phyloP scores from a whole-genome alignment of 2,113 vertebrate species.

The Mionectes macconnelli region DNA sequence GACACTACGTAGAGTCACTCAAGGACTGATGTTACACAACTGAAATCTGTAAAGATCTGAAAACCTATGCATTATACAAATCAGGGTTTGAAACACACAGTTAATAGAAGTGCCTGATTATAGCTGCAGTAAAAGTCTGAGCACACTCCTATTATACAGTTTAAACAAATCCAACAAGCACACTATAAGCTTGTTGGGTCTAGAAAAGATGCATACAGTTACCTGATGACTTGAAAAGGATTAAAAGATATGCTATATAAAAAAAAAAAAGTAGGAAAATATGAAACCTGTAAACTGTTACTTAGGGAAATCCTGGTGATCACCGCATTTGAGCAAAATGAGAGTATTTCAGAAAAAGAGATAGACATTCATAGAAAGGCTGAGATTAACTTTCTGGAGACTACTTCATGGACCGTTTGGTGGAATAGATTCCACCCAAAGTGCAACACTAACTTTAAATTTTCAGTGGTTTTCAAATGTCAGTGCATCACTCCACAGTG shows the following conservation, averaged over 20 bases:
- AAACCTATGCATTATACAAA: conserved; percentile 27
- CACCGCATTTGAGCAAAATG: background rate
- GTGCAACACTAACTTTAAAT: background rate
- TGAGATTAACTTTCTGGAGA: background rate
- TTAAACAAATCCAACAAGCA: background rate
- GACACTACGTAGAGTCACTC: conserved; percentile 1
- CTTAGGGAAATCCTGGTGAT: background rate
- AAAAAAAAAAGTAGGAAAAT: background rate
- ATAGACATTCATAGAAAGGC: background rate
- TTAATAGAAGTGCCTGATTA: background rate
- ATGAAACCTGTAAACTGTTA: background rate
- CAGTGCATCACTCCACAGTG: background rate
- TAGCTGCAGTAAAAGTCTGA: background rate
- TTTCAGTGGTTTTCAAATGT: background rate
- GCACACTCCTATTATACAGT: background rate
- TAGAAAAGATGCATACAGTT: background rate
- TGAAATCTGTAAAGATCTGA: conserved; percentile 27
- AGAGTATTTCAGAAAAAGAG: background rate
- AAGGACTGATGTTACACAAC: conserved; percentile 2
- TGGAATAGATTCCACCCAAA: background rate
- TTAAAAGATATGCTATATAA: background rate
- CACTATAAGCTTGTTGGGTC: background rate
- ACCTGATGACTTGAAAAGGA: background rate
- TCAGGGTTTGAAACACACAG: background rate
- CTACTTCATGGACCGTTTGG: background rate